A percentile compares a stretch with the other conserved stretches of the same genome.
These are phyloP conservation scores for Clitarchus hookeri DNA, from an alignment of 2,888 invertebrate genomes.

Conservation along the genomic window DNA sequence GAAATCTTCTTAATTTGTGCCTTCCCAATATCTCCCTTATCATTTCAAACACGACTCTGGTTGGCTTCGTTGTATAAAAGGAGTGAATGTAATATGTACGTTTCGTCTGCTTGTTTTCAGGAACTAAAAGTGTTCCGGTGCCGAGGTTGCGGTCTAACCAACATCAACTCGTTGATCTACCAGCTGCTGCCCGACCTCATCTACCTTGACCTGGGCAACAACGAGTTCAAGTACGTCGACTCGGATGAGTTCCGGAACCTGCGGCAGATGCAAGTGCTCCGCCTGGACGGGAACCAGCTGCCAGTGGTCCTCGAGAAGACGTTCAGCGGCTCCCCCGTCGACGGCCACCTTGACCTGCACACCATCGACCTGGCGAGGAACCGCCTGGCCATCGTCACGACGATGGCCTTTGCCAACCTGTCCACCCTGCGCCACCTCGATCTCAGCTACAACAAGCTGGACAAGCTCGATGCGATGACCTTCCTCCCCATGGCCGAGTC, in stretches of 20 bases:
- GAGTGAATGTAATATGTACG: background rate
- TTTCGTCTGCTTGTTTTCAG: conserved; percentile 54
- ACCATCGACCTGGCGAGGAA: conserved; percentile 69
- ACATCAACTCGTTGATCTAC: conserved; percentile 79
- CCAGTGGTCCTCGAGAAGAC: conserved; percentile 75
- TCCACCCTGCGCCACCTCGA: conserved; percentile 71
- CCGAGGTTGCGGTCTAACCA: conserved; percentile 70
- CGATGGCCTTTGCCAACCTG: conserved; percentile 73
- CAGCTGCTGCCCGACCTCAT: conserved; percentile 73
- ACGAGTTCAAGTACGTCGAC: conserved; percentile 74
- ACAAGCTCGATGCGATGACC: conserved; percentile 66
- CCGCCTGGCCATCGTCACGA: conserved; percentile 73
- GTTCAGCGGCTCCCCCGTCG: conserved; percentile 61
- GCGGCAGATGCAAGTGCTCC: conserved; percentile 60
- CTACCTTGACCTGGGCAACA: conserved; percentile 77
- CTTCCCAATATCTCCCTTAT: too few species aligned
- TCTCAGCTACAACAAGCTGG: conserved; percentile 76
- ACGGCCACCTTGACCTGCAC: conserved; percentile 54
- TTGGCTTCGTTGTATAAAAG: background rate
- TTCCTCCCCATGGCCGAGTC: conserved; percentile 66
- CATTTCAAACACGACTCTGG: background rate
- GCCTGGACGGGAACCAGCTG: conserved; percentile 76
- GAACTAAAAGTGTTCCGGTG: conserved; percentile 73
- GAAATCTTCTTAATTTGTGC: too few species aligned
- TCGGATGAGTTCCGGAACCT: conserved; percentile 74